These are phyloP conservation scores for Drosophila niveifrons DNA, from an alignment of 2,888 invertebrate species.

Conservation along the genomic window DNA sequence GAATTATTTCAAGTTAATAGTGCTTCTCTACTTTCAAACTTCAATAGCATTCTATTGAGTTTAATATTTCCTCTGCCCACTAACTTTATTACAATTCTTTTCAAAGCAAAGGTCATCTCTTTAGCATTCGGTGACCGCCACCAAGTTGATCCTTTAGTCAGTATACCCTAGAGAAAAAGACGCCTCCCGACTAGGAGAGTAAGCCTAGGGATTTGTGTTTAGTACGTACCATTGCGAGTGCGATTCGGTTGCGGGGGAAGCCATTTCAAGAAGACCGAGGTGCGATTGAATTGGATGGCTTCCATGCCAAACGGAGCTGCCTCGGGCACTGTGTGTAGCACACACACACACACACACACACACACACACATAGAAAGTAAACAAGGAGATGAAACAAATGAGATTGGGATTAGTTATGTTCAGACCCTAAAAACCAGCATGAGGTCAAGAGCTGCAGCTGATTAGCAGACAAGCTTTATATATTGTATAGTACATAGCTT, in stretches of 20 bases:
- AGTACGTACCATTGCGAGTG: constrained; percentile 90
- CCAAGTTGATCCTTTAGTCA: constrained; percentile 1
- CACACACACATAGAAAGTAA: constrained; percentile 66
- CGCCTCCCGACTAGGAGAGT: neutral
- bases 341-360: no score
- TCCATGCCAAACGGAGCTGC: constrained; percentile 94
- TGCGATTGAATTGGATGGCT: constrained; percentile 92
- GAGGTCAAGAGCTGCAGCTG: constrained; percentile 14
- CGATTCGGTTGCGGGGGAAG: constrained; percentile 90
- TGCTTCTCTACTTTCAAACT: no score
- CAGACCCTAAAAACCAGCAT: neutral
- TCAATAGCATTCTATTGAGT: no score
- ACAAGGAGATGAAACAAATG: constrained; percentile 19
- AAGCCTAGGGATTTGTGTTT: constrained; percentile 26
- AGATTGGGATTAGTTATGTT: constrained; percentile 33
- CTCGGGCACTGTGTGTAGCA: constrained; percentile 89
- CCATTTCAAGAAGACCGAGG: constrained; percentile 93
- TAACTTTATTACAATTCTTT: neutral
- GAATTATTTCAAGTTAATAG: no score
- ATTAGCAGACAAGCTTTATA: constrained; percentile 33
- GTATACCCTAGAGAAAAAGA: neutral
- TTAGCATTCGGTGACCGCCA: neutral
- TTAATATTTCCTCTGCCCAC: no score
- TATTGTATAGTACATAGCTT: no score
- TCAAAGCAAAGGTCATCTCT: neutral